A percentile compares a stretch with the other conserved stretches of the same genome.
phyloP scores from a whole-genome alignment of 1,140 invertebrate genomes.

The Drosophila aff. region DNA sequence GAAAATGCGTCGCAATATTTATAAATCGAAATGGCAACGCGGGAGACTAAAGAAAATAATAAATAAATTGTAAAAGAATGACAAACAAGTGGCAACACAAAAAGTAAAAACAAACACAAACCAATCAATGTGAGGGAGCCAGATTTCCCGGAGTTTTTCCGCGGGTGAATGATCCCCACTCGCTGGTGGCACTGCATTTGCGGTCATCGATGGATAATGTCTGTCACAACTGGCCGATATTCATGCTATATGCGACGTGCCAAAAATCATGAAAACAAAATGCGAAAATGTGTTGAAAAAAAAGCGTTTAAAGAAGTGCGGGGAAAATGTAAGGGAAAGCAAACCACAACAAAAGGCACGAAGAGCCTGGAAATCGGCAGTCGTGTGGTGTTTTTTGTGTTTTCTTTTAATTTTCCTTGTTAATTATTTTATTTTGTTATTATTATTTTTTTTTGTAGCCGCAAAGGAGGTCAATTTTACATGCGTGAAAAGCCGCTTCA shows the following conservation, averaged over 20 bases:
- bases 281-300: slow-evolving; percentile 32
- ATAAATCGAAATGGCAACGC: slow-evolving; percentile 28
- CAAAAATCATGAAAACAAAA: slow-evolving; percentile 72
- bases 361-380: slow-evolving; percentile 53
- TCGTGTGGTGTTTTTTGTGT: not conserved
- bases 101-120: slow-evolving; percentile 13
- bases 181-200: slow-evolving; percentile 24
- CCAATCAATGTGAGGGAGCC: not conserved
- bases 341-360: slow-evolving; percentile 11
- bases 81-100: slow-evolving; percentile 58
- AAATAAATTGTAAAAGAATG: slow-evolving; percentile 51
- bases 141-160: slow-evolving; percentile 8
- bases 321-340: not conserved
- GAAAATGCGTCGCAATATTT: slow-evolving; percentile 57
- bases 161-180: slow-evolving; percentile 28
- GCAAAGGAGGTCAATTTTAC: slow-evolving; percentile 51
- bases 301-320: not conserved
- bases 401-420: not conserved
- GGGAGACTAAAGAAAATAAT: slow-evolving; percentile 5
- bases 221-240: slow-evolving; percentile 28
- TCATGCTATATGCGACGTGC: slow-evolving; percentile 56
- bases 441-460: slow-evolving; percentile 2
- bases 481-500: slow-evolving; percentile 25
- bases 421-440: slow-evolving; percentile 2
- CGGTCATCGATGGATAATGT: slow-evolving; percentile 24